phyloP scores from a whole-genome alignment of 2,888 invertebrate species.

The Scaptomyza cyrtandrae region DNA sequence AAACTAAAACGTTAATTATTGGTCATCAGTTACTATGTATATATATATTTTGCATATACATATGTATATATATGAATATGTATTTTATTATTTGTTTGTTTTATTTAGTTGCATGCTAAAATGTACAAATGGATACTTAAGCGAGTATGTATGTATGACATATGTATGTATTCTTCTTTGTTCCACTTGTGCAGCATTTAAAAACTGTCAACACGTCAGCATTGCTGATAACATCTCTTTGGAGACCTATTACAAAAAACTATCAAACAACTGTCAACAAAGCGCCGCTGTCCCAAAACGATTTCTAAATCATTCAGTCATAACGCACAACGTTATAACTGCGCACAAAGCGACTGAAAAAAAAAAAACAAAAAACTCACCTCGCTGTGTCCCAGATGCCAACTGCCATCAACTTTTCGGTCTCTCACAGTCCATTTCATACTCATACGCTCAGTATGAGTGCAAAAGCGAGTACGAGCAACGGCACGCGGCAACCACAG shows the following conservation, averaged over 20 bases:
- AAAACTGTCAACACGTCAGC: conserved; percentile 52
- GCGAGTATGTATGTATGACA: too few species aligned
- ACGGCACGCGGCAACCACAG: conserved; percentile 54
- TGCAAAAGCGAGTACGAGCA: conserved; percentile 9
- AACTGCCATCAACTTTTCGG: conserved; percentile 22
- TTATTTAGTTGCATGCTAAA: too few species aligned
- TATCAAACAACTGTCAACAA: conserved; percentile 57
- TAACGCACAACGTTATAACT: conserved; percentile 33
- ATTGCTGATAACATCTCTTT: conserved; percentile 57
- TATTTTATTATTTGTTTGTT: too few species aligned
- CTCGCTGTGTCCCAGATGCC: conserved; percentile 32
- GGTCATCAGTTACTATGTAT: too few species aligned
- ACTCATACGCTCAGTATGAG: conserved; percentile 41
- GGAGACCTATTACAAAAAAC: conserved; percentile 59
- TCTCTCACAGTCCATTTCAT: conserved; percentile 63
- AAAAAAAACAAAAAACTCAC: too few species aligned
- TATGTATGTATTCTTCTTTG: conserved; percentile 36
- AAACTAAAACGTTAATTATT: too few species aligned
- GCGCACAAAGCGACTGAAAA: too few species aligned
- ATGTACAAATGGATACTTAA: too few species aligned
- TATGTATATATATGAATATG: too few species aligned
- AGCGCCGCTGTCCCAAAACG: conserved; percentile 68
- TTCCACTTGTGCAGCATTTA: conserved; percentile 40
- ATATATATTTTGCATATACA: too few species aligned
- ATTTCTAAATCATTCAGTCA: conserved; percentile 72